These are phyloP conservation scores for Phallusia fumigata DNA, from an alignment of 23 tunicate genomes.

Conservation along the genomic window DNA sequence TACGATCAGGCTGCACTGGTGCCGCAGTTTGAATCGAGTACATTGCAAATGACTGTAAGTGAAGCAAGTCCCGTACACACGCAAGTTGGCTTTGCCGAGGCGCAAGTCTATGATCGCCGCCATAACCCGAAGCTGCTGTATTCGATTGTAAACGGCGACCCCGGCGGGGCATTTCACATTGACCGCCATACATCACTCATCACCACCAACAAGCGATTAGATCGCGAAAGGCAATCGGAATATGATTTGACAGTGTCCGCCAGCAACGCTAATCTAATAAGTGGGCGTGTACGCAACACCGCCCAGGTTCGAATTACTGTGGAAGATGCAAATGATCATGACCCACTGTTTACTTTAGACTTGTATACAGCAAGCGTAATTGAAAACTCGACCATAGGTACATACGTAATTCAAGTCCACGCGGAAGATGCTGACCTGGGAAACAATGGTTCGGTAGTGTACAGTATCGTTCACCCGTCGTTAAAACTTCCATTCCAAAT, in stretches of 20 bases:
- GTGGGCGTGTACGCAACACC: constrained; percentile 6
- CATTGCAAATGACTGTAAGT: constrained; percentile 17
- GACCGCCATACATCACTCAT: constrained; percentile 45
- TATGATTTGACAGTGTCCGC: constrained; percentile 32
- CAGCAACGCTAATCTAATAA: constrained; percentile 21
- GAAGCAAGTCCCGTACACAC: constrained; percentile 51
- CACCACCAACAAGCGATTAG: constrained; percentile 27
- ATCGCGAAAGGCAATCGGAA: constrained; percentile 5
- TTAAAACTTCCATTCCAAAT: constrained; percentile 36
- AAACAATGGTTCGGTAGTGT: constrained; percentile 55
- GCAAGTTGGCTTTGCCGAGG: constrained; percentile 45
- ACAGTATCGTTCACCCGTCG: constrained; percentile 29
- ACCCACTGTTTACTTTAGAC: constrained; percentile 59
- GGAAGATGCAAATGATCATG: constrained; percentile 90
- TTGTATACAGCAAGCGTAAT: constrained; percentile 28
- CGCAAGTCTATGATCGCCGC: background rate
- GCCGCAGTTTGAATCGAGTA: constrained; percentile 27
- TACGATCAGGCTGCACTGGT: constrained; percentile 15
- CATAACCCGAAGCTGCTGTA: constrained; percentile 13
- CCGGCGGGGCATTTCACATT: constrained; percentile 30
- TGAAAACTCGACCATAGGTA: constrained; percentile 41
- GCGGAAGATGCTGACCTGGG: constrained; percentile 71
- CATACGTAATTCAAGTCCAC: constrained; percentile 30
- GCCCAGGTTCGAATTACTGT: constrained; percentile 33
- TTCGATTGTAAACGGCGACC: constrained; percentile 42